Percentiles rank a stretch among this genome's conserved stretches.
phyloP scores from a whole-genome alignment of 30 jellyfish, hydroid and myxozoan genomes.

The Clytia hemisphaerica region DNA sequence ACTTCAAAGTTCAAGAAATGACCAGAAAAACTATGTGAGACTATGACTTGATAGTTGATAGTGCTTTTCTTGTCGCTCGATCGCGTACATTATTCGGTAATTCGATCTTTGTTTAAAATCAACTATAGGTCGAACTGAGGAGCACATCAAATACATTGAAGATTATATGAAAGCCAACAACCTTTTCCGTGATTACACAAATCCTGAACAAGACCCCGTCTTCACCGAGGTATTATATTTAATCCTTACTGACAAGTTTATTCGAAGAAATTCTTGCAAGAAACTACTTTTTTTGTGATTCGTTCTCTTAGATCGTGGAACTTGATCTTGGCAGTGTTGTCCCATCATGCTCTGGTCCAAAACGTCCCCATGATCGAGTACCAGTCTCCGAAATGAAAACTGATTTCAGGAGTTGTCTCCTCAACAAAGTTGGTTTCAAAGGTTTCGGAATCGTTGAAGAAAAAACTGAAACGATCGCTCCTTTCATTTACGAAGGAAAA shows the following conservation, averaged over 20 bases:
- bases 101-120: no score
- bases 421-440: conserved; percentile 72
- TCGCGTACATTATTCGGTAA: no score
- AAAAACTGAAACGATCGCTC: conserved; percentile 38
- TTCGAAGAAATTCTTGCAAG: no score
- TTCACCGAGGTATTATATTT: conserved; percentile 52
- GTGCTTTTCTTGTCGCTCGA: no score
- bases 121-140: conserved; percentile 63
- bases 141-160: conserved; percentile 28
- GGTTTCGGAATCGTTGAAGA: conserved; percentile 67
- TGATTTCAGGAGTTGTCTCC: conserved; percentile 58
- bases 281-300: no score
- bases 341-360: conserved; percentile 91
- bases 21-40: no score
- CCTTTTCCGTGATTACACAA: conserved; percentile 54
- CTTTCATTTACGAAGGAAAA: conserved; percentile 64
- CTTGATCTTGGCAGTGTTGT: conserved; percentile 78
- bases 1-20: no score
- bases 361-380: conserved; percentile 89
- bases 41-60: no score
- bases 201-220: conserved; percentile 65
- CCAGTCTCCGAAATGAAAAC: conserved; percentile 75
- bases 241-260: neutral
- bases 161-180: conserved; percentile 55
- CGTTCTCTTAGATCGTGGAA: conserved; percentile 52